Evolutionary conservation across 2,113 vertebrate genomes (phyloP).

Genomic region (Hypomesus transpacificus): DNA sequence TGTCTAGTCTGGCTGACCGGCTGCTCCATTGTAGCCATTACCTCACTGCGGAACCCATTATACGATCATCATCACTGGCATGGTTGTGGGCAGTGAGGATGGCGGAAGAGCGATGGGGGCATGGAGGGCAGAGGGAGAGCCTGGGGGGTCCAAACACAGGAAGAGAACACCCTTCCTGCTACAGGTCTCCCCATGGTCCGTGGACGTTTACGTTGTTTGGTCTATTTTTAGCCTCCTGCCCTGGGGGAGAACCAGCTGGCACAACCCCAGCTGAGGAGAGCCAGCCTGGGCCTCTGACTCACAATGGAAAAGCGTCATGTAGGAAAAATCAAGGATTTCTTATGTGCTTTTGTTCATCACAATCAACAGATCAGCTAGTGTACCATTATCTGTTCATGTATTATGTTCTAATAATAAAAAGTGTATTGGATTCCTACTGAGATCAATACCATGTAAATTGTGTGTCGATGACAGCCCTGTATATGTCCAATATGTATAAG

Average conservation of each 20-base stretch:
- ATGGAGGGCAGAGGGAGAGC: not conserved
- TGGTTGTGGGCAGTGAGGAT: slow-evolving; percentile 43
- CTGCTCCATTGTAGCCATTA: slow-evolving; percentile 53
- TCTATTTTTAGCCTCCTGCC: slow-evolving; percentile 46
- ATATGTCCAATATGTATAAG: too few relatives aligned
- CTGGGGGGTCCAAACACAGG: slow-evolving; percentile 57
- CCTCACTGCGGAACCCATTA: slow-evolving; percentile 61
- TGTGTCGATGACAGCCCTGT: too few relatives aligned
- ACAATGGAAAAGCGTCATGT: too few relatives aligned
- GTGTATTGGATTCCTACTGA: too few relatives aligned
- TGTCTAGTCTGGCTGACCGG: slow-evolving; percentile 27
- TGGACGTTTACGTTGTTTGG: slow-evolving; percentile 53
- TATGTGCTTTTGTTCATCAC: not conserved
- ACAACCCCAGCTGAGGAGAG: slow-evolving; percentile 17
- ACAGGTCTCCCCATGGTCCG: slow-evolving; percentile 52
- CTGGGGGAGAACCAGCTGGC: slow-evolving; percentile 25
- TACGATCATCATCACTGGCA: slow-evolving; percentile 51
- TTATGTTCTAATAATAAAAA: too few relatives aligned
- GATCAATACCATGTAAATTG: too few relatives aligned
- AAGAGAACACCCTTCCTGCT: slow-evolving; percentile 70
- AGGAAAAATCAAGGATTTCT: not conserved
- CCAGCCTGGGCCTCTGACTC: not conserved
- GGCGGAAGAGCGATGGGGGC: slow-evolving; percentile 26
- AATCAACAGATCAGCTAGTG: too few relatives aligned
- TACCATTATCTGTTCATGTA: too few relatives aligned